Percentiles rank a stretch among this genome's conserved stretches.
Evolutionary conservation across 1,140 invertebrate species (phyloP).

Genomic region (Pomacea maculata): DNA sequence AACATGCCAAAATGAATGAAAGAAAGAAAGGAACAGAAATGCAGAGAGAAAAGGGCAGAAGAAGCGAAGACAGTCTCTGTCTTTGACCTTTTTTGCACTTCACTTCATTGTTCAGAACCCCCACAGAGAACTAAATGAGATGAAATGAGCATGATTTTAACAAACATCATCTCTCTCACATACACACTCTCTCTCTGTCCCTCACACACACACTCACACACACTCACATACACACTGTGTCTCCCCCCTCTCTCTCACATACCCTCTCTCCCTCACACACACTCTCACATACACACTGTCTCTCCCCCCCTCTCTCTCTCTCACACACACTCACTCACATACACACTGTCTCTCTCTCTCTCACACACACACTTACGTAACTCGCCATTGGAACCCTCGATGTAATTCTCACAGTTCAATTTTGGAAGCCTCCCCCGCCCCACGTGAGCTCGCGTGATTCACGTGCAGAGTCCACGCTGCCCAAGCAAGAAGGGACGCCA

Average conservation of each 20-base stretch:
- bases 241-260: too few relatives aligned
- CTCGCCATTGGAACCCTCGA: not conserved
- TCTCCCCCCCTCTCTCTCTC: not conserved
- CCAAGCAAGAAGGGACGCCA: not conserved
- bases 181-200: not conserved
- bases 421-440: not conserved
- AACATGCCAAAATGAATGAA: not conserved
- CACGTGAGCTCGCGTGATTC: not conserved
- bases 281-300: too few relatives aligned
- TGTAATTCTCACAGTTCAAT: not conserved
- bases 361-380: not conserved
- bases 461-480: too few relatives aligned
- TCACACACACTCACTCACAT: not conserved
- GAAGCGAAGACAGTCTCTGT: not conserved
- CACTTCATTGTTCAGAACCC: too few relatives aligned
- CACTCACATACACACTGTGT: not conserved
- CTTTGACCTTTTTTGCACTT: not conserved
- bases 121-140: not conserved
- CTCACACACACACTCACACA: not conserved
- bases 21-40: not conserved
- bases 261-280: not conserved
- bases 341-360: not conserved
- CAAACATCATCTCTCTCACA: not conserved
- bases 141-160: not conserved
- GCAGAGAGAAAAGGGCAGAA: conserved; percentile 1